Percentiles rank a stretch among this genome's conserved stretches.
Conservation (phyloP, 2,797 vertebrate genomes). For the Chaetodon trifasciatus region DNA sequence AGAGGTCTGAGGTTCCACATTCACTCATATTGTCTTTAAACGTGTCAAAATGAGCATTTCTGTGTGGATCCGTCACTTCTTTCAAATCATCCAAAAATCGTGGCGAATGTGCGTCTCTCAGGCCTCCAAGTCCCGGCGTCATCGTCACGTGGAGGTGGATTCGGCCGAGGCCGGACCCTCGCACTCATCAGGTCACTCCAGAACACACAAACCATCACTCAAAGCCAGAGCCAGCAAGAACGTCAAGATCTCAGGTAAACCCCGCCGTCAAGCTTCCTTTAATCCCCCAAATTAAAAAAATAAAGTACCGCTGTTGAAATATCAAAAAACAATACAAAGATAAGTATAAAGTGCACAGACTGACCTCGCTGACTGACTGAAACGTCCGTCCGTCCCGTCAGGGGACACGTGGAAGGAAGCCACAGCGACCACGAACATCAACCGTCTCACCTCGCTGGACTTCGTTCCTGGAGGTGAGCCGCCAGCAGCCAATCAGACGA, state of each 20-base stretch:
- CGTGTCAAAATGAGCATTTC: background rate
- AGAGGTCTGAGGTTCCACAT: constrained; percentile 83
- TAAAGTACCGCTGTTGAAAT: too few species aligned
- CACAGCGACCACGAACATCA: constrained; percentile 45
- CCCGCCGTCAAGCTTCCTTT: background rate
- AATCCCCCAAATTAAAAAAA: background rate
- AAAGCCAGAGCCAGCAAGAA: constrained; percentile 67
- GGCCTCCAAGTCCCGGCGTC: constrained; percentile 87
- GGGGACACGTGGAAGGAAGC: constrained; percentile 64
- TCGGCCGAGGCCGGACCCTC: background rate
- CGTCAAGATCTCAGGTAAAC: constrained; percentile 63
- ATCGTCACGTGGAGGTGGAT: constrained; percentile 80
- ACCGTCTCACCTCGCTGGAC: constrained; percentile 71
- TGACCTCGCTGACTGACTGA: background rate
- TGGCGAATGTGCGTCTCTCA: constrained; percentile 52
- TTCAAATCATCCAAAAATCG: background rate
- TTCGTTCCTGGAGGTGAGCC: constrained; percentile 49
- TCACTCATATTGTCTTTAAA: background rate
- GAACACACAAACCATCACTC: constrained; percentile 63
- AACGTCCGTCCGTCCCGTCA: constrained; percentile 35
- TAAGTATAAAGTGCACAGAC: background rate
- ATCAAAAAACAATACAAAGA: too few species aligned
- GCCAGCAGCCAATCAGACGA: too few species aligned
- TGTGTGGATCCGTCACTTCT: background rate
- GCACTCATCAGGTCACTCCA: fast-evolving